These are phyloP conservation scores for Cherax quadricarinatus DNA, from an alignment of 1,140 invertebrate genomes.

Conservation along the genomic window DNA sequence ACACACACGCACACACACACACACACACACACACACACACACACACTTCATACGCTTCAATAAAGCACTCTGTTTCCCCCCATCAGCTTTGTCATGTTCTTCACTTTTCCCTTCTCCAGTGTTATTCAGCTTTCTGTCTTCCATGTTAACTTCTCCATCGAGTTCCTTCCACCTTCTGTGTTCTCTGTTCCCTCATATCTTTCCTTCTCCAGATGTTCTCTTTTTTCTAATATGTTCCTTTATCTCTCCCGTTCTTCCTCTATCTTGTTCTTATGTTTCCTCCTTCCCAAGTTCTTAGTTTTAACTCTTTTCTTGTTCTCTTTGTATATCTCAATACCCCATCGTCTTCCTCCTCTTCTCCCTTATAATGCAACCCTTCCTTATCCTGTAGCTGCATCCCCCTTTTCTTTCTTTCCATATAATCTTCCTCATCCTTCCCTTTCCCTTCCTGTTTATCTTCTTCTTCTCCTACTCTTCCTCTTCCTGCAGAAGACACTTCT, in stretches of 20 bases:
- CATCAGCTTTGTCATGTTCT: not conserved
- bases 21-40: too few species aligned
- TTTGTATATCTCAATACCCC: not conserved
- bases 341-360: not conserved
- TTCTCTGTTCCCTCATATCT: not conserved
- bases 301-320: not conserved
- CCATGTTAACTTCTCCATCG: too few species aligned
- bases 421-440: too few species aligned
- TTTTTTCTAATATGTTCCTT: not conserved
- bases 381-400: not conserved
- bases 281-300: not conserved
- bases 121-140: too few species aligned
- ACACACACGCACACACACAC: too few species aligned
- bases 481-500: too few species aligned
- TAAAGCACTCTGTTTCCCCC: not conserved
- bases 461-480: too few species aligned
- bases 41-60: too few species aligned
- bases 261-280: not conserved
- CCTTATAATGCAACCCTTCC: not conserved
- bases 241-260: not conserved
- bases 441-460: too few species aligned
- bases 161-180: too few species aligned
- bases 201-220: not conserved
- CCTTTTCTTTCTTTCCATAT: not conserved
- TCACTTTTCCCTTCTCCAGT: not conserved